Conservation (phyloP, 2,888 invertebrate genomes). For the Penaeus monodon region DNA sequence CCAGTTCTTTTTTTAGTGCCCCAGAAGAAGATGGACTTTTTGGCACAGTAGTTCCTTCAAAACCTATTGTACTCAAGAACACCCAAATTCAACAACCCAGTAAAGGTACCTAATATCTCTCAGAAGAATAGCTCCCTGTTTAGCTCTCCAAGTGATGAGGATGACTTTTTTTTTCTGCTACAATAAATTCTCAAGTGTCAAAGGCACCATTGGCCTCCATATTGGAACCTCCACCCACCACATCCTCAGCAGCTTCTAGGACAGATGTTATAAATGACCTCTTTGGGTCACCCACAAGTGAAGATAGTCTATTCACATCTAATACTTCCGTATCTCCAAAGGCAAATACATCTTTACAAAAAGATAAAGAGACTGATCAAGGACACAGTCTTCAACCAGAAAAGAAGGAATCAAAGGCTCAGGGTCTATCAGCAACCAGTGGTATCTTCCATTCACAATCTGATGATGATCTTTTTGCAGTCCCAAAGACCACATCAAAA, state of each 20-base stretch:
- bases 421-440: background rate
- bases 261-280: background rate
- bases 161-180: conserved; percentile 47
- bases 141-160: conserved; percentile 58
- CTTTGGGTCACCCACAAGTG: conserved; percentile 28
- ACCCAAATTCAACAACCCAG: conserved; percentile 14
- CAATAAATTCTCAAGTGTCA: background rate
- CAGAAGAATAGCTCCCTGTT: conserved; percentile 38
- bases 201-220: background rate
- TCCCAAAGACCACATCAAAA: background rate
- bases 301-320: conserved; percentile 14
- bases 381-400: background rate
- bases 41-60: background rate
- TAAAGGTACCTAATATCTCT: conserved; percentile 20
- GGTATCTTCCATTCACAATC: conserved; percentile 37
- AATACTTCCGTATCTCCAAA: background rate
- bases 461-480: conserved; percentile 56
- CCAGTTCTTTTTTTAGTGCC: background rate
- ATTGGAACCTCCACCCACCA: conserved; percentile 38
- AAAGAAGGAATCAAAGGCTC: background rate
- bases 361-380: too few relatives aligned
- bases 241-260: background rate
- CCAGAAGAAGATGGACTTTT: background rate
- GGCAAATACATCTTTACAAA: too few relatives aligned
- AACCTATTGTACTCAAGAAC: conserved; percentile 11